These are phyloP conservation scores for Drosophila virilis DNA, from an alignment of 1,140 invertebrate genomes.

Conservation along the genomic window DNA sequence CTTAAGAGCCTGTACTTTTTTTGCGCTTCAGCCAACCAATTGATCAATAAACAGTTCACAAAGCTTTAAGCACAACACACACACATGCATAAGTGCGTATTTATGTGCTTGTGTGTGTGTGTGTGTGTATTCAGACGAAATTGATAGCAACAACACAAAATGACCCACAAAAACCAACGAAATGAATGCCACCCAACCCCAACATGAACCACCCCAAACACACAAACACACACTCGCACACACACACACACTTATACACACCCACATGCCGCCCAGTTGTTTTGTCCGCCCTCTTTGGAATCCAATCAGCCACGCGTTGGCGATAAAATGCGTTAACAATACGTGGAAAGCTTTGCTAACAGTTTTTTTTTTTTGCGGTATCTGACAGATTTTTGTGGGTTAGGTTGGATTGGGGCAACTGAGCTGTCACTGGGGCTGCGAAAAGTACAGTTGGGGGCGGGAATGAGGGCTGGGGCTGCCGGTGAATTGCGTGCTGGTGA, in stretches of 20 bases:
- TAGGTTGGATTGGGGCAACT: conserved; percentile 26
- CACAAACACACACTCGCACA: conserved; percentile 7
- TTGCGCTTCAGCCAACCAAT: conserved; percentile 21
- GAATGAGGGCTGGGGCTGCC: not conserved
- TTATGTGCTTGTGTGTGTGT: not conserved
- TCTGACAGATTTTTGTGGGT: conserved; percentile 81
- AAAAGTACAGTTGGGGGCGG: conserved; percentile 5
- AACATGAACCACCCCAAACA: conserved; percentile 9
- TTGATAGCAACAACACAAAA: conserved; percentile 62
- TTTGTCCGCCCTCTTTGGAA: conserved; percentile 47
- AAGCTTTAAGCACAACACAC: not conserved
- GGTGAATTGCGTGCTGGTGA: conserved; percentile 26
- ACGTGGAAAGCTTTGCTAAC: conserved; percentile 80
- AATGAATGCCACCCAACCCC: conserved; percentile 38
- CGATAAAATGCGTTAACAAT: conserved; percentile 82
- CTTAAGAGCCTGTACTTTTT: conserved; percentile 48
- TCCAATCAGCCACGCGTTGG: conserved; percentile 81
- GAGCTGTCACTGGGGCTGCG: conserved; percentile 4
- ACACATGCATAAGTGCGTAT: no score
- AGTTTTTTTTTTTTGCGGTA: conserved; percentile 75
- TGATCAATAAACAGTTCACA: conserved; percentile 42
- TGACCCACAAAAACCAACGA: conserved; percentile 64
- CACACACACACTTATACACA: not conserved
- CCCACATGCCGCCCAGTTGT: conserved; percentile 4
- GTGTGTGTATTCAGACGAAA: conserved; percentile 26